phyloP scores from a whole-genome alignment of 1,140 invertebrate species.

The Scaptomyza montana region DNA sequence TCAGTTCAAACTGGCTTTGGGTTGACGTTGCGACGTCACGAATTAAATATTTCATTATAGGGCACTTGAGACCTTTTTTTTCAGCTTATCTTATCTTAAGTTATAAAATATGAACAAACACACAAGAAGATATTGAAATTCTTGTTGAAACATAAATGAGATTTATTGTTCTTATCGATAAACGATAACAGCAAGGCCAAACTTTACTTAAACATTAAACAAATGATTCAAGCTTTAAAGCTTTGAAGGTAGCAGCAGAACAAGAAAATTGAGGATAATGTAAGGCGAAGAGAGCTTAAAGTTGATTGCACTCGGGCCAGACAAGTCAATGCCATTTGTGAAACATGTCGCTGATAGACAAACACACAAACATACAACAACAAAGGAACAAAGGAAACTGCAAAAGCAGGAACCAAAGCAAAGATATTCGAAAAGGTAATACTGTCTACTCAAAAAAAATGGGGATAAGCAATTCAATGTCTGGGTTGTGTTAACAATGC shows the following conservation, averaged over 20 bases:
- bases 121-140: background rate
- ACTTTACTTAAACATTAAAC: background rate
- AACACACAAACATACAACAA: constrained; percentile 15
- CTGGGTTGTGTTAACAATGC: constrained; percentile 12
- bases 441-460: constrained; percentile 10
- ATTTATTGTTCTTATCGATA: background rate
- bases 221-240: too few species aligned
- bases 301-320: constrained; percentile 52
- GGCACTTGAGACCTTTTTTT: background rate
- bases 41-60: constrained; percentile 23
- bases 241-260: background rate
- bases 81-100: constrained; percentile 6
- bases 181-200: constrained; percentile 4
- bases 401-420: constrained; percentile 17
- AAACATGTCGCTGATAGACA: constrained; percentile 15
- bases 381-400: background rate
- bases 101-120: background rate
- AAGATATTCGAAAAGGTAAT: constrained; percentile 14
- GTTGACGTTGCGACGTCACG: background rate
- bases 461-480: constrained; percentile 3
- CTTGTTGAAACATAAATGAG: background rate
- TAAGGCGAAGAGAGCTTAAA: background rate
- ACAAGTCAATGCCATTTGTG: constrained; percentile 51
- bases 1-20: background rate
- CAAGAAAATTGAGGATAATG: constrained; percentile 12